Base-by-base conservation (phyloP, 2,113 vertebrate species). In the Apaloderma vittatum region DNA sequence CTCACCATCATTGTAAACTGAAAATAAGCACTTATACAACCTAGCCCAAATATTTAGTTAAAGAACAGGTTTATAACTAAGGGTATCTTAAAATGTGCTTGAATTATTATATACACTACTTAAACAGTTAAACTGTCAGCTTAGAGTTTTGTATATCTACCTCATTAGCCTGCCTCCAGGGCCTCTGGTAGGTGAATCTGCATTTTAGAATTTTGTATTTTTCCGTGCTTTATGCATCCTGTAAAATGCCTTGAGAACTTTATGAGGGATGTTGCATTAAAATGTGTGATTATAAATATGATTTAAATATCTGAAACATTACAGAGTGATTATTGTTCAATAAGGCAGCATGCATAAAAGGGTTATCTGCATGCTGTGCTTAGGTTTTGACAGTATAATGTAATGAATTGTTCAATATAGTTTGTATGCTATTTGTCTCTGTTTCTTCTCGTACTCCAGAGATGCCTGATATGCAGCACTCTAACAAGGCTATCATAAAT, bases 271-370 rank as follows among this genome's bases (percentile, higher is more conserved):
- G 97, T 92, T 97, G 96, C 93, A 93, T 98, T 98, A 98, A 98
- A 98, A 97, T 98, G 98, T 98, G 97, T 97, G 98, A 98, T 98
- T 98, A 98, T 98, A 98, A 98, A 98, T 97, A 98, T 98, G 98
- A 98, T 98, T 98, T 98, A 98, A 98, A 98, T 98, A 98, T 98
- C 96, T 80, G 96, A 97, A 97, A 94, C 97, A 98, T 98, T 98
- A 98, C 97, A 95, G 97, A 97, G 97, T 98, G 98, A 98, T 98
- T 98, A 98, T 98, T 98, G 98, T 97, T 98, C 98, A 98, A 97
- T 98, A 98, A 98, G 97, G 97, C 97, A 95, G 93, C 29, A 1
- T 72, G 70, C 97, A 98, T 98, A 97, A 98, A 97, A 96, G 96
- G 96, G 95, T 98, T 97, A 98, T 97, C 97, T 97, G 93, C 92